These are phyloP conservation scores for Aythya baeri DNA, from an alignment of 2,113 vertebrate genomes.

Conservation along the genomic window DNA sequence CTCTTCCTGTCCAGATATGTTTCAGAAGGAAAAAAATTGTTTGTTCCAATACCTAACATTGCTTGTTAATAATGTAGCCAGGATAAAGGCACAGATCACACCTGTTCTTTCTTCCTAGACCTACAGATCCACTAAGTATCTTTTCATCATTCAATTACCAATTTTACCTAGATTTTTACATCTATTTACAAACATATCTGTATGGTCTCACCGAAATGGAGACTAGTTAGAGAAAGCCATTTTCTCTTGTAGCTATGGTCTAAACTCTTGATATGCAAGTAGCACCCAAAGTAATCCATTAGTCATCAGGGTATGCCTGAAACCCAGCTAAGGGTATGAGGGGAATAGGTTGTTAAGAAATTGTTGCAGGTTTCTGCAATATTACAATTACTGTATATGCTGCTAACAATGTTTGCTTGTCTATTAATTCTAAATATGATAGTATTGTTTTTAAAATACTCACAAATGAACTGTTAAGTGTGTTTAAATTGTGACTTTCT, in stretches of 20 bases:
- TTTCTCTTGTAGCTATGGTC: neutral
- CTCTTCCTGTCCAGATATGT: neutral
- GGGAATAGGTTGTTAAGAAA: neutral
- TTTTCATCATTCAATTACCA: neutral
- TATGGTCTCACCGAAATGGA: neutral
- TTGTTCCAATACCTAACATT: neutral
- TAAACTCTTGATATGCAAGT: neutral
- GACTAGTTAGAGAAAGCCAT: neutral
- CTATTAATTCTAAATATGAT: neutral
- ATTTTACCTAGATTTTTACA: neutral
- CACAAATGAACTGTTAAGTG: neutral
- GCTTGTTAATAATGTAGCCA: accelerated
- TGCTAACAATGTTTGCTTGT: neutral
- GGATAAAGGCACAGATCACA: neutral
- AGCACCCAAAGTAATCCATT: neutral
- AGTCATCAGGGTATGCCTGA: neutral
- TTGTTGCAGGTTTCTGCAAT: neutral
- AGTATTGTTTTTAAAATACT: neutral
- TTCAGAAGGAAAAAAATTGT: neutral
- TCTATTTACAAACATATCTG: neutral
- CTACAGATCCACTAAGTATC: accelerated
- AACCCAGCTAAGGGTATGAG: neutral
- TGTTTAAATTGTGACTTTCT: neutral
- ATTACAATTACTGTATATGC: neutral
- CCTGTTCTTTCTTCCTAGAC: neutral